Conservation (phyloP, 1,140 invertebrate species). For the Uloborus diversus region DNA sequence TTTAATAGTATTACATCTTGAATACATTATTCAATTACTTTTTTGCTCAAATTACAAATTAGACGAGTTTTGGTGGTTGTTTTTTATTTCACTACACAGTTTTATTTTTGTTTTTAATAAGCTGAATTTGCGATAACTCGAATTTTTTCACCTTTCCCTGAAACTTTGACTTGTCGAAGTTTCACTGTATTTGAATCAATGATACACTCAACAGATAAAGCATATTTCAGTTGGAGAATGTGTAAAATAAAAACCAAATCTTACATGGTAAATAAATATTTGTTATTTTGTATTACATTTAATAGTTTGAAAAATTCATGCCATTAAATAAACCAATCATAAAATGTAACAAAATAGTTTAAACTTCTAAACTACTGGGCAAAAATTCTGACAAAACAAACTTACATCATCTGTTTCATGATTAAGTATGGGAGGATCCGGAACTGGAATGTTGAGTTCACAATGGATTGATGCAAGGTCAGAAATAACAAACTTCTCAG, state of each 20-base stretch:
- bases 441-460: slow-evolving; percentile 86
- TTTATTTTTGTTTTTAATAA: too few species aligned
- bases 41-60: too few species aligned
- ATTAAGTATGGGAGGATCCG: slow-evolving; percentile 76
- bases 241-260: not conserved
- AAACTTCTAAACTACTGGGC: not conserved
- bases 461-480: slow-evolving; percentile 79
- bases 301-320: not conserved
- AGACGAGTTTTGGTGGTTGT: too few species aligned
- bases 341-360: not conserved
- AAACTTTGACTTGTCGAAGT: too few species aligned
- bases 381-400: slow-evolving; percentile 4
- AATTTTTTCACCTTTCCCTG: too few species aligned
- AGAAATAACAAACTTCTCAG: slow-evolving; percentile 78
- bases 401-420: slow-evolving; percentile 63
- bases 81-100: too few species aligned
- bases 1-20: too few species aligned
- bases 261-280: not conserved
- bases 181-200: too few species aligned
- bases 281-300: not conserved
- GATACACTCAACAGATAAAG: not conserved
- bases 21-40: too few species aligned
- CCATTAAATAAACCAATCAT: too few species aligned
- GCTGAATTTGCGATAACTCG: too few species aligned
- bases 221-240: not conserved